Evolutionary conservation across 2,797 vertebrate species (phyloP).

Genomic region (Sandelia bainsii): DNA sequence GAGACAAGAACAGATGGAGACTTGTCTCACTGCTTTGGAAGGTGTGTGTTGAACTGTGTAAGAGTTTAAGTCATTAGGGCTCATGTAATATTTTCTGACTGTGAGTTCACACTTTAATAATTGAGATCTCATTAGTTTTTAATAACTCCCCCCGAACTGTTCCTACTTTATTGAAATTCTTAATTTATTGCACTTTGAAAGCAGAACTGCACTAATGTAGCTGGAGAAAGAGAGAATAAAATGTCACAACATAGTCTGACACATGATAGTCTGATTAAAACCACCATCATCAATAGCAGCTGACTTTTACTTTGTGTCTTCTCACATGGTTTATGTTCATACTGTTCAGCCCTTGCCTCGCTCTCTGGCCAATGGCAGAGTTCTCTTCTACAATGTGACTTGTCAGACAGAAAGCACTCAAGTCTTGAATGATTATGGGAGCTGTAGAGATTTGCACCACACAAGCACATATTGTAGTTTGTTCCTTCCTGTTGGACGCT

Average conservation of each 20-base stretch:
- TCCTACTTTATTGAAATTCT: slow-evolving; percentile 27
- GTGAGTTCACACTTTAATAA: slow-evolving; percentile 35
- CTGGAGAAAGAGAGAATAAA: neutral
- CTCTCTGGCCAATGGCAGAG: slow-evolving; percentile 71
- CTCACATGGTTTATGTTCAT: neutral
- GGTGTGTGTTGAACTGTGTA: slow-evolving; percentile 40
- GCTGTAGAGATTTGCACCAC: slow-evolving; percentile 55
- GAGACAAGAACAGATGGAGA: slow-evolving; percentile 39
- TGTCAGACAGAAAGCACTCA: slow-evolving; percentile 35
- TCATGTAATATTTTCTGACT: neutral
- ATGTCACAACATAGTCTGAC: slow-evolving; percentile 4
- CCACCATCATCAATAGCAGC: neutral
- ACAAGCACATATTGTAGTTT: slow-evolving; percentile 62
- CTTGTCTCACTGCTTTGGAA: slow-evolving; percentile 78
- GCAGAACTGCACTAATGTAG: neutral
- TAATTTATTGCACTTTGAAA: slow-evolving; percentile 7
- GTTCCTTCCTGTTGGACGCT: slow-evolving; percentile 54
- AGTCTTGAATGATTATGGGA: slow-evolving; percentile 22
- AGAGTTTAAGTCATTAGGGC: slow-evolving; percentile 3
- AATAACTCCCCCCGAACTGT: slow-evolving; percentile 23
- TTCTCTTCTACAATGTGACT: slow-evolving; percentile 67
- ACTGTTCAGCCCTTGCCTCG: slow-evolving; percentile 69
- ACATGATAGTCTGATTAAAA: slow-evolving; percentile 8
- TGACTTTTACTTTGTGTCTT: neutral
- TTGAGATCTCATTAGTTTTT: slow-evolving; percentile 49